Percentiles rank a stretch among this genome's conserved stretches.
phyloP scores from a whole-genome alignment of 2,113 vertebrate species.

The Bolborhynchus lineola region DNA sequence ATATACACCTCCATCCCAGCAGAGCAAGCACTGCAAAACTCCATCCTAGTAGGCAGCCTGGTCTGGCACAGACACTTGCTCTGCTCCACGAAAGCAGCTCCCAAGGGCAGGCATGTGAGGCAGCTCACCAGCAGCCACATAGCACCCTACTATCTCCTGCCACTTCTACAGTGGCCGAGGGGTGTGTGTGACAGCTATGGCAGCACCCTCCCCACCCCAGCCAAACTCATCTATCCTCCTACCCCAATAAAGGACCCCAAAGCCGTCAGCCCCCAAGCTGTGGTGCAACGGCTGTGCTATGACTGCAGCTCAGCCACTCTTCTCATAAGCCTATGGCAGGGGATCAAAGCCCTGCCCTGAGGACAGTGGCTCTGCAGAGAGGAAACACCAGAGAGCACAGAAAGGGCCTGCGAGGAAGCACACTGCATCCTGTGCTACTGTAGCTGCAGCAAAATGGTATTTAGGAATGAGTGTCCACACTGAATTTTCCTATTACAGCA shows the following conservation, averaged over 20 bases:
- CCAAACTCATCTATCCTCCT: neutral
- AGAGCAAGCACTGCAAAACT: neutral
- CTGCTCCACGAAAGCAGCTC: fast-evolving
- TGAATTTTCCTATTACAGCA: neutral
- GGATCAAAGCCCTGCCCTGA: neutral
- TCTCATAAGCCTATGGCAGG: neutral
- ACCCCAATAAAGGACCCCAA: neutral
- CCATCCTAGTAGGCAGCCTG: neutral
- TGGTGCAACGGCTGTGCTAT: neutral
- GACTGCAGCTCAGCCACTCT: neutral
- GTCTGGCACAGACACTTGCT: neutral
- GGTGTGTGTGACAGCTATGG: neutral
- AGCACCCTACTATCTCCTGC: neutral
- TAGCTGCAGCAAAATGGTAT: neutral
- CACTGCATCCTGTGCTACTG: neutral
- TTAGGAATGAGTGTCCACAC: neutral
- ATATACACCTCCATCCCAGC: neutral
- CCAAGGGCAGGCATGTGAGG: neutral
- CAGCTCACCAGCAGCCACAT: neutral
- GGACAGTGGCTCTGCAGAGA: fast-evolving
- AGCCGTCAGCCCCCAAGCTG: neutral
- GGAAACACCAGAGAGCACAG: fast-evolving
- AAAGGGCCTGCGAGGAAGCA: neutral
- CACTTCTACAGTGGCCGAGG: neutral
- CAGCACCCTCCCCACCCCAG: neutral